Base-by-base conservation (phyloP, 2,113 vertebrate species). In the Peucedramus taeniatus region DNA sequence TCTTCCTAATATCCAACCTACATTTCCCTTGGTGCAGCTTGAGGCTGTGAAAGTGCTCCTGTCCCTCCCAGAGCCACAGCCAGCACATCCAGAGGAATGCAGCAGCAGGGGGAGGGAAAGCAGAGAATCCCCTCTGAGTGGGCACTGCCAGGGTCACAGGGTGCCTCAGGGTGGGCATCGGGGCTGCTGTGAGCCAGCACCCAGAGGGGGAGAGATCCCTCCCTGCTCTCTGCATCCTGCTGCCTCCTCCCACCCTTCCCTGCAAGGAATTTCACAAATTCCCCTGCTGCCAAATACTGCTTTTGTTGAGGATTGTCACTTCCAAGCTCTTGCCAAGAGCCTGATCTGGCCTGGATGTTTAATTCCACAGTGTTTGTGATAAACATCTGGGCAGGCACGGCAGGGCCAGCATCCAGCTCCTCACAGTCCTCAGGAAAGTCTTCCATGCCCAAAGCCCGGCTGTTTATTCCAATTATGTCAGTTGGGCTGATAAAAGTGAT, bases 391-490 rank as follows among this genome's bases (percentile, higher is more conserved):
- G 71, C 57, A 37, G 68, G 86, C 30, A 14, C 20, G 27, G 51
- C 2, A 35, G 7, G 13, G 27, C 17, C 72, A 33, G 70, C 79
- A 31, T 11, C 66, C 68, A n/a, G 82, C 42, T 75, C 65, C 66
- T 61, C 85, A 7, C 63, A 22, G 79, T 12, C 33, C 68, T 44
- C 19, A 26, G 60, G 59, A 93, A 94, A 70, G 24, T 3, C 27
- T 44, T 7, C 39, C 60, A 9, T 66, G 83, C 56, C 80, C 22
- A 0, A 83, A 90, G 68, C 71, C 35, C 2, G 64, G 64, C 64
- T 94, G 89, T 44, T 95, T 75, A 69, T 90, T 91, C 89, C 95
- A 93, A 33, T 89, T 84, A 81, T 95, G 86, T 97, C 93, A 95
- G 79, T 0, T 39, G 86, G 64, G 93, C 60, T 92, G 89, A 88